phyloP scores from a whole-genome alignment of 2,113 vertebrate genomes.

The Lamprologus lemairii region DNA sequence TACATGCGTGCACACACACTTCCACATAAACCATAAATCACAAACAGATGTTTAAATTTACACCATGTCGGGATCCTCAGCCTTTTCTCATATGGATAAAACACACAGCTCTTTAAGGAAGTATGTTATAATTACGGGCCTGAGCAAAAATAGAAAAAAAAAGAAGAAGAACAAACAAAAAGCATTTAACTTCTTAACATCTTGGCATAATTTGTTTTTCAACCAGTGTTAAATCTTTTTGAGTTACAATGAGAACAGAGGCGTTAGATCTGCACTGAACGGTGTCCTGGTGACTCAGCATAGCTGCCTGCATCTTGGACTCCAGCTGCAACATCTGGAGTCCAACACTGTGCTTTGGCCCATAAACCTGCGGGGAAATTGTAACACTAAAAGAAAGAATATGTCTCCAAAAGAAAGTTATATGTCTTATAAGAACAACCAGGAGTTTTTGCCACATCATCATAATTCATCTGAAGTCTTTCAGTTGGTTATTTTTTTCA shows the following conservation, averaged over 20 bases:
- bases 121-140: neutral
- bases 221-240: neutral
- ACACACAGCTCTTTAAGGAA: neutral
- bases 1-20: neutral
- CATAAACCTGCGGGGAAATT: neutral
- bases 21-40: neutral
- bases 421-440: neutral
- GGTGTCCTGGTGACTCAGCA: neutral
- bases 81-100: neutral
- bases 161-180: neutral
- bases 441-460: neutral
- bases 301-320: neutral
- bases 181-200: neutral
- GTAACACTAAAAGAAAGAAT: neutral
- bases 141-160: neutral
- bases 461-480: neutral
- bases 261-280: neutral
- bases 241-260: neutral
- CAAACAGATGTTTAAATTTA: slow-evolving; percentile 31
- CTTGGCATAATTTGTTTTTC: neutral
- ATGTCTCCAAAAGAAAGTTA: neutral
- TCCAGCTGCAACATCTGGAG: neutral
- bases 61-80: neutral
- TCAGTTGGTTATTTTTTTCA: neutral
- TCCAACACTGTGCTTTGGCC: neutral